Evolutionary conservation across 1,140 invertebrate species (phyloP).

Genomic region (Nylanderia fulva): DNA sequence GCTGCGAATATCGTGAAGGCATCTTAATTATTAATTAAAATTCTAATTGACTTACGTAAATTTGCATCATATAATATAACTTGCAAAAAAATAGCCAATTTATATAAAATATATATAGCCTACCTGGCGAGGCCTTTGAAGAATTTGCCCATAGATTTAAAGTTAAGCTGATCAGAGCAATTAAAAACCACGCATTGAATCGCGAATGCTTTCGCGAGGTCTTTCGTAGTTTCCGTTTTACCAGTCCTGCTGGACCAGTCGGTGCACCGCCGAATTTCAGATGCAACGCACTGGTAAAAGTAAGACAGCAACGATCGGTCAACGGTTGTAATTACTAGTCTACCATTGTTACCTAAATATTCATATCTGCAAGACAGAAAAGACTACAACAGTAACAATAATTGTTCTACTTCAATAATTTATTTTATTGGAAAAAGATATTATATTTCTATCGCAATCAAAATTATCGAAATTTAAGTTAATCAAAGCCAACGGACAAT

Average conservation of each 20-base stretch:
- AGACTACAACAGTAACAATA: not conserved
- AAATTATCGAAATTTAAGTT: not conserved
- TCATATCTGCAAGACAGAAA: constrained; percentile 85
- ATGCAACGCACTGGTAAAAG: constrained; percentile 89
- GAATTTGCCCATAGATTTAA: constrained; percentile 90
- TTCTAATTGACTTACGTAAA: not conserved
- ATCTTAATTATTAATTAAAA: not conserved
- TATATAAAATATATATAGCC: not conserved
- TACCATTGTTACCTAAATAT: constrained; percentile 89
- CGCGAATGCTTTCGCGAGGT: constrained; percentile 91
- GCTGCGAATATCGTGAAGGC: constrained; percentile 82
- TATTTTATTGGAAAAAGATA: not conserved
- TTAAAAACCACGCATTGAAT: constrained; percentile 93
- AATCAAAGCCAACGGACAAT: not conserved
- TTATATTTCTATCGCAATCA: not conserved
- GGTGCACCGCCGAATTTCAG: constrained; percentile 91
- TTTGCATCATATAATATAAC: not conserved
- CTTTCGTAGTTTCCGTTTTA: constrained; percentile 92
- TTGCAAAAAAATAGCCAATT: not conserved
- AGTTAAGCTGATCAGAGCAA: constrained; percentile 91
- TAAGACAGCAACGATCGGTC: constrained; percentile 91
- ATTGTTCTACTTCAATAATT: not conserved
- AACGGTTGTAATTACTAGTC: constrained; percentile 93
- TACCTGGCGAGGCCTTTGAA: constrained; percentile 87
- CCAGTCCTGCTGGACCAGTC: constrained; percentile 92